A percentile compares a stretch with the other conserved stretches of the same genome.
These are phyloP conservation scores for Ceratina australensis DNA, from an alignment of 1,140 invertebrate species.

Conservation along the genomic window DNA sequence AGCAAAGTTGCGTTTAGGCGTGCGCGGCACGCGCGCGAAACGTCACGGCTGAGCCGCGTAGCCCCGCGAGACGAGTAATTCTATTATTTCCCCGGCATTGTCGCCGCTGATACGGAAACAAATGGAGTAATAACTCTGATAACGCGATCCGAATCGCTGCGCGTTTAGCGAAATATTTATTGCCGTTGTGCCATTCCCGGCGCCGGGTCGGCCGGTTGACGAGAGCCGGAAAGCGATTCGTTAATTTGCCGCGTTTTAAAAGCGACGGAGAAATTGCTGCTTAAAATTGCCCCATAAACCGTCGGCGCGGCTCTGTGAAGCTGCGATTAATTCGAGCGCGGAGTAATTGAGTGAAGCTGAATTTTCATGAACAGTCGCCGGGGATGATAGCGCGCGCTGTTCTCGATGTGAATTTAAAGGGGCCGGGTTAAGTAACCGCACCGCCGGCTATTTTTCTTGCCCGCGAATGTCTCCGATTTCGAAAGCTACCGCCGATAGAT, in stretches of 20 bases:
- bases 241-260: background rate
- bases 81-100: conserved; percentile 54
- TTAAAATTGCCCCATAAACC: background rate
- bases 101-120: conserved; percentile 50
- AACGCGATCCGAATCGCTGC: conserved; percentile 46
- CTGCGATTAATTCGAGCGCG: background rate
- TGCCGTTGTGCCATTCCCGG: no score
- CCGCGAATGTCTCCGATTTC: no score
- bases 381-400: background rate
- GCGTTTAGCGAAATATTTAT: conserved; percentile 41
- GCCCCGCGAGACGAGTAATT: conserved; percentile 38
- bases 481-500: no score
- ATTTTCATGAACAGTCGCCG: conserved; percentile 2
- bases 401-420: background rate
- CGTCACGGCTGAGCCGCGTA: conserved; percentile 1
- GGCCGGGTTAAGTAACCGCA: background rate
- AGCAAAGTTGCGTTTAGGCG: conserved; percentile 4
- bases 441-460: background rate
- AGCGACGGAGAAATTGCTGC: background rate
- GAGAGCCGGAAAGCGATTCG: background rate
- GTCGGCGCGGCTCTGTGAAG: background rate
- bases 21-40: background rate
- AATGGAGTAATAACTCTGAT: conserved; percentile 53
- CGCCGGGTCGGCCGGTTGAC: no score
- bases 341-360: conserved; percentile 1